A percentile compares a stretch with the other conserved stretches of the same genome.
Evolutionary conservation across 2,113 vertebrate species (phyloP).

Genomic region (Sturnira hondurensis): DNA sequence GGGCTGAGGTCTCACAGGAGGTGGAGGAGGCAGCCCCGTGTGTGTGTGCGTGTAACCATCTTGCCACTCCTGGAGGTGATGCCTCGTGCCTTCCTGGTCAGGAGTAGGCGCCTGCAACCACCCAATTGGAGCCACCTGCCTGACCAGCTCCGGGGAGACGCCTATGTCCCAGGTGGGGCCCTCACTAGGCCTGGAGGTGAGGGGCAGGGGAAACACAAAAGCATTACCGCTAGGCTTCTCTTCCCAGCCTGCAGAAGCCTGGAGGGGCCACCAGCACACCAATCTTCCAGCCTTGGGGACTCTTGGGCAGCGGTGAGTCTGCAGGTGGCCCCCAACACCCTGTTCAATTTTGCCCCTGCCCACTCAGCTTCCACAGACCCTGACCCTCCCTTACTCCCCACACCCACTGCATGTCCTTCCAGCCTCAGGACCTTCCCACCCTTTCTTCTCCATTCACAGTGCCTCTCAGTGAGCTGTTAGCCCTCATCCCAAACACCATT

Average conservation of each 20-base stretch:
- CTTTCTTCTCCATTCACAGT: background rate
- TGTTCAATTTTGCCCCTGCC: background rate
- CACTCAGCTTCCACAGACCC: background rate
- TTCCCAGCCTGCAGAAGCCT: slow-evolving; percentile 38
- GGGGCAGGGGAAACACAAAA: background rate
- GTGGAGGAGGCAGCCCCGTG: background rate
- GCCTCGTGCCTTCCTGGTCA: slow-evolving; percentile 78
- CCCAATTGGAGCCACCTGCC: slow-evolving; percentile 71
- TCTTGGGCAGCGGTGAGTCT: slow-evolving; percentile 59
- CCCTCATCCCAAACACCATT: background rate
- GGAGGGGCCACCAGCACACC: background rate
- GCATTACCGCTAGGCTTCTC: background rate
- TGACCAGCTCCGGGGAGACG: slow-evolving; percentile 76
- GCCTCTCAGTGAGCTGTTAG: background rate
- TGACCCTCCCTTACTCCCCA: background rate
- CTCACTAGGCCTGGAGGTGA: background rate
- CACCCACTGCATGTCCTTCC: background rate
- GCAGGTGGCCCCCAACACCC: background rate
- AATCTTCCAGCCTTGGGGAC: background rate
- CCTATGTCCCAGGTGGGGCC: slow-evolving; percentile 74
- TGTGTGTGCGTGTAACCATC: background rate
- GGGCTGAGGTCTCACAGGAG: background rate
- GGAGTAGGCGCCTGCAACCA: slow-evolving; percentile 59
- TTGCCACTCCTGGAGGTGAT: slow-evolving; percentile 35
- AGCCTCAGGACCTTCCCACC: background rate